phyloP scores from a whole-genome alignment of 2,113 vertebrate species.

The Hypanus sabinus region DNA sequence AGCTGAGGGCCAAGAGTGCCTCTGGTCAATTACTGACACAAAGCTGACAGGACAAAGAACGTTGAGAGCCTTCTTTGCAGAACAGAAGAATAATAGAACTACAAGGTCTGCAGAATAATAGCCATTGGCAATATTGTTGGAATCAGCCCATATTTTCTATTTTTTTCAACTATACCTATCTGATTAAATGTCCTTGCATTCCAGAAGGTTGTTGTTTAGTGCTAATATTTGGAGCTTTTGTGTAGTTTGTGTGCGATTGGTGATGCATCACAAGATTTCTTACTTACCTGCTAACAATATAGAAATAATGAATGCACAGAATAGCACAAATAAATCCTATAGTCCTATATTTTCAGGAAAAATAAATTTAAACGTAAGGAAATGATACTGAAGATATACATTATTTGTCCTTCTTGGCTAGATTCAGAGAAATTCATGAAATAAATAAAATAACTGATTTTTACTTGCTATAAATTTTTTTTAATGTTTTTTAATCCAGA shows the following conservation, averaged over 20 bases:
- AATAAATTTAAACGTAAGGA: neutral
- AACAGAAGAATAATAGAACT: conserved; percentile 42
- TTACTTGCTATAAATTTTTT: neutral
- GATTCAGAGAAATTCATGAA: neutral
- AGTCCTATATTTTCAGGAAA: neutral
- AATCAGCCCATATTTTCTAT: conserved; percentile 28
- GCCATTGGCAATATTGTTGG: neutral
- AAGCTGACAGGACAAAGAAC: conserved; percentile 43
- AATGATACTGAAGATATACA: neutral
- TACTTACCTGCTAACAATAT: conserved; percentile 48
- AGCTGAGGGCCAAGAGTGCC: conserved; percentile 47
- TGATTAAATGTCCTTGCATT: conserved; percentile 45
- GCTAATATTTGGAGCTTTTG: conserved; percentile 45
- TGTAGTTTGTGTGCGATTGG: conserved; percentile 49
- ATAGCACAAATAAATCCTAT: conserved; percentile 44
- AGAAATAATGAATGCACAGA: conserved; percentile 52
- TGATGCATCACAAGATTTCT: conserved; percentile 44
- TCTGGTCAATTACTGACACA: conserved; percentile 47
- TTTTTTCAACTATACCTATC: conserved; percentile 41
- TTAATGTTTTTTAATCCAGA: neutral
- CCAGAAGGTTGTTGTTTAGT: conserved; percentile 42
- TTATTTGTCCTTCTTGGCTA: neutral
- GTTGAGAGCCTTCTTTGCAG: conserved; percentile 7
- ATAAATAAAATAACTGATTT: neutral
- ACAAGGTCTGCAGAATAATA: conserved; percentile 41